These are phyloP conservation scores for Lamellibrachia columna DNA, from an alignment of 2,888 invertebrate species.

Conservation along the genomic window DNA sequence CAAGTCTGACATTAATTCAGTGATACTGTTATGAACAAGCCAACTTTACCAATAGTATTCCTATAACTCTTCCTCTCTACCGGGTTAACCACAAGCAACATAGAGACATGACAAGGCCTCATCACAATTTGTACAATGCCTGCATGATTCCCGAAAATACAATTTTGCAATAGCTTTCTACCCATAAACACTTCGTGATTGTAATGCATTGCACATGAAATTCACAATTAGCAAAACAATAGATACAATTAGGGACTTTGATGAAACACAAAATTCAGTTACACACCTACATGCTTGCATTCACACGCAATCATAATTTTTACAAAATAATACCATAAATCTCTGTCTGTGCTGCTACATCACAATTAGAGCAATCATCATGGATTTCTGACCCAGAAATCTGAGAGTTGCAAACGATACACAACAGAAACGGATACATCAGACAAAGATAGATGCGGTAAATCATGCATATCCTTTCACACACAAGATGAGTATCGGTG, in stretches of 20 bases:
- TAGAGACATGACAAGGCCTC: too few species aligned
- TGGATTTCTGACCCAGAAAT: neutral
- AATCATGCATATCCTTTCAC: neutral
- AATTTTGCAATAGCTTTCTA: neutral
- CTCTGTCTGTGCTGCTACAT: neutral
- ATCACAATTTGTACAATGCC: too few species aligned
- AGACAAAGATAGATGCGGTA: neutral
- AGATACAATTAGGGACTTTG: neutral
- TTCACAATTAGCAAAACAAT: neutral
- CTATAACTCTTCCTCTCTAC: too few species aligned
- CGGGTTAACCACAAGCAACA: too few species aligned
- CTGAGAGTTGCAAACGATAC: neutral
- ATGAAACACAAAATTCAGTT: neutral
- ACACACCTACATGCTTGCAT: neutral
- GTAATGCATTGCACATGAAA: neutral
- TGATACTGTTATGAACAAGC: too few species aligned
- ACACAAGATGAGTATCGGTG: neutral
- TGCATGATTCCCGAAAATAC: neutral
- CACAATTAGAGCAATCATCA: neutral
- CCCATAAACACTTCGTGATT: neutral
- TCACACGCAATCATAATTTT: neutral
- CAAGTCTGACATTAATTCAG: too few species aligned
- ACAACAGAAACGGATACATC: neutral
- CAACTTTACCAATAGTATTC: too few species aligned
- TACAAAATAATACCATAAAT: neutral